phyloP scores from a whole-genome alignment of 2,797 vertebrate genomes.

The Manis javanica region DNA sequence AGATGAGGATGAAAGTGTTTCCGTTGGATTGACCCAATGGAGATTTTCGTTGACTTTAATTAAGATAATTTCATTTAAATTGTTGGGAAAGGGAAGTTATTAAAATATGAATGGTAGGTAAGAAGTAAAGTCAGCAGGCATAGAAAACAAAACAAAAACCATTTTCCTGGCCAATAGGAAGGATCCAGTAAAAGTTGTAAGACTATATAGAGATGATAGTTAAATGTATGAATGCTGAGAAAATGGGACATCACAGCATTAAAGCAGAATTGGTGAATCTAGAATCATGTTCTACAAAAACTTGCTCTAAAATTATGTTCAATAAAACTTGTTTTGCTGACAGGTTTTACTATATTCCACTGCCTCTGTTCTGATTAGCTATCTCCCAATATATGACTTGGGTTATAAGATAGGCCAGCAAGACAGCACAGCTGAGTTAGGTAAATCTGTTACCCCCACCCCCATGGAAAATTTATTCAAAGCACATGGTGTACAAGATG shows the following conservation, averaged over 20 bases:
- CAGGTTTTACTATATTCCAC: neutral
- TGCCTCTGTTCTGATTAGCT: constrained; percentile 5
- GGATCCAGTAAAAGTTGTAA: neutral
- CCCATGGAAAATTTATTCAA: constrained; percentile 44
- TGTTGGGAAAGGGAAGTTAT: neutral
- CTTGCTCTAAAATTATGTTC: neutral
- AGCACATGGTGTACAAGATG: neutral
- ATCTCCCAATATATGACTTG: neutral
- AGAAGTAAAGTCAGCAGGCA: constrained; percentile 25
- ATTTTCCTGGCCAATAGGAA: constrained; percentile 28
- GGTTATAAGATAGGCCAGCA: neutral
- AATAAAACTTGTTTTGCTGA: constrained; percentile 29
- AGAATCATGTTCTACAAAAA: constrained; percentile 44
- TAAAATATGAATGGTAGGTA: constrained; percentile 23
- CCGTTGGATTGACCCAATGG: neutral
- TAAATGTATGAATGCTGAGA: neutral
- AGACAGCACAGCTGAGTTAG: constrained; percentile 24
- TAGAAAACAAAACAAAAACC: neutral
- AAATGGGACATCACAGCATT: neutral
- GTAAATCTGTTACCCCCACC: neutral
- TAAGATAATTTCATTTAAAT: neutral
- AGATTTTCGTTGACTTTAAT: neutral
- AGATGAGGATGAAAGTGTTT: neutral
- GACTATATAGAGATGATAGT: neutral
- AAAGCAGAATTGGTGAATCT: constrained; percentile 18